Evolutionary conservation across 2,888 invertebrate genomes (phyloP).

Genomic region (Epistrophe eligans): DNA sequence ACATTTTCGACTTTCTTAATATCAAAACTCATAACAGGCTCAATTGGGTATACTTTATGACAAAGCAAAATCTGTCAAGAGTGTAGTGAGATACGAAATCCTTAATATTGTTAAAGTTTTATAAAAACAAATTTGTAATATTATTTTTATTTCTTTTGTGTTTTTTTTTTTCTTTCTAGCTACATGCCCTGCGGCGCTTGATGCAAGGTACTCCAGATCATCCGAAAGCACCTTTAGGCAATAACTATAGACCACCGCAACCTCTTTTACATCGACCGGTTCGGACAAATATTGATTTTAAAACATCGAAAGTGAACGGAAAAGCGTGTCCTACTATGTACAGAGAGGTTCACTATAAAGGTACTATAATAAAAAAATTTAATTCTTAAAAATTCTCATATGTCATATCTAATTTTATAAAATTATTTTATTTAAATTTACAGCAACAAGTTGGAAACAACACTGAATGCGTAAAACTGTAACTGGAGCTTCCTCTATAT

Average conservation of each 20-base stretch:
- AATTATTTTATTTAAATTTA: conserved; percentile 77
- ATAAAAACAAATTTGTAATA: background rate
- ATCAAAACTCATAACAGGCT: too few relatives aligned
- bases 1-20: too few relatives aligned
- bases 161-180: conserved; percentile 85
- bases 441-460: conserved; percentile 95
- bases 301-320: conserved; percentile 89
- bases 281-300: conserved; percentile 98
- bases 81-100: too few relatives aligned
- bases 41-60: too few relatives aligned
- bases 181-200: conserved; percentile 91
- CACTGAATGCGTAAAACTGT: conserved; percentile 84
- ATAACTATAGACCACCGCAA: conserved; percentile 97
- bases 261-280: conserved; percentile 96
- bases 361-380: conserved; percentile 82
- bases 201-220: conserved; percentile 95
- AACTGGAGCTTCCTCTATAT: conserved; percentile 74
- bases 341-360: conserved; percentile 96
- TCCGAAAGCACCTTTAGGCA: conserved; percentile 95
- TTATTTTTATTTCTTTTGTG: background rate
- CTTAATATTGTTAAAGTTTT: too few relatives aligned
- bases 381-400: conserved; percentile 1
- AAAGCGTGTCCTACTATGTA: conserved; percentile 96
- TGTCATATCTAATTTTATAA: background rate
- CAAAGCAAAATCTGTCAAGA: too few relatives aligned